Evolutionary conservation across 2,888 invertebrate species (phyloP).

Genomic region (Macroteleia sp.): DNA sequence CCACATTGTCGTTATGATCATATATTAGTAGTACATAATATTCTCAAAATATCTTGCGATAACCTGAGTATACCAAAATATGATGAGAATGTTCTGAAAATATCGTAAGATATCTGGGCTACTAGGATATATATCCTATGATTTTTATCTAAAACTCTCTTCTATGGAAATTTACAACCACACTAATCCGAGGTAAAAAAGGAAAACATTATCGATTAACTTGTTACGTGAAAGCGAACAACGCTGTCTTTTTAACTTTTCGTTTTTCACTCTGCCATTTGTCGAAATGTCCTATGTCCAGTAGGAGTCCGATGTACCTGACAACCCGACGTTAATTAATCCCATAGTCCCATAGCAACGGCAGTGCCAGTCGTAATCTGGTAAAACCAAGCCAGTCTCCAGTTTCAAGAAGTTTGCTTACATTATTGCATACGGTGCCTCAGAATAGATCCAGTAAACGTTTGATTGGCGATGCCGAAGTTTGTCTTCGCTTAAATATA

Average conservation of each 20-base stretch:
- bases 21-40: too few species aligned
- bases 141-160: too few species aligned
- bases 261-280: slow-evolving; percentile 26
- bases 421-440: slow-evolving; percentile 71
- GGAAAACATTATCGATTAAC: too few species aligned
- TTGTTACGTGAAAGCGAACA: slow-evolving; percentile 18
- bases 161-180: too few species aligned
- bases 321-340: slow-evolving; percentile 62
- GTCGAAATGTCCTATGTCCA: slow-evolving; percentile 46
- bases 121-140: too few species aligned
- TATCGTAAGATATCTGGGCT: too few species aligned
- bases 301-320: slow-evolving; percentile 56
- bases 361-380: slow-evolving; percentile 57
- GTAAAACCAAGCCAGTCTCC: slow-evolving; percentile 53
- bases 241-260: slow-evolving; percentile 34
- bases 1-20: too few species aligned
- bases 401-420: slow-evolving; percentile 67
- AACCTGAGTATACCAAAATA: too few species aligned
- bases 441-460: slow-evolving; percentile 81
- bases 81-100: too few species aligned
- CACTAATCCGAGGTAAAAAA: too few species aligned
- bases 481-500: slow-evolving; percentile 51
- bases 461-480: slow-evolving; percentile 63
- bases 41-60: too few species aligned
- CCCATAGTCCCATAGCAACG: too few species aligned